phyloP scores from a whole-genome alignment of 1,140 invertebrate genomes.

The Heliothis virescens region DNA sequence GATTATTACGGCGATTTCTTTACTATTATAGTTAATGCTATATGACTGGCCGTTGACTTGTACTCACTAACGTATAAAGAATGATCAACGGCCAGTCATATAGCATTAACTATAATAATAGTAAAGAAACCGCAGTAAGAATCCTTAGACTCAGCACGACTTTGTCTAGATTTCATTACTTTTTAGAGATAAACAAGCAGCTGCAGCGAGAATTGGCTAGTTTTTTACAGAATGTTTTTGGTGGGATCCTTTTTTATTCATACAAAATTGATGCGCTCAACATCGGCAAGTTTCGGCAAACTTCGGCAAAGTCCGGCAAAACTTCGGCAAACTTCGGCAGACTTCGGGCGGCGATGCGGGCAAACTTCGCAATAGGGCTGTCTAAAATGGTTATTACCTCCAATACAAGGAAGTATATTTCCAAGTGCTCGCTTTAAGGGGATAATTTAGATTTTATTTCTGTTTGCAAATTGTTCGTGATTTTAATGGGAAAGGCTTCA shows the following conservation, averaged over 20 bases:
- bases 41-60: too few relatives aligned
- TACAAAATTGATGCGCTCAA: constrained; percentile 24
- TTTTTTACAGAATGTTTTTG: too few relatives aligned
- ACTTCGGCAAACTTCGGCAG: constrained; percentile 7
- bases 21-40: too few relatives aligned
- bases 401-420: constrained; percentile 13
- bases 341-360: constrained; percentile 22
- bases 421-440: background rate
- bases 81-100: too few relatives aligned
- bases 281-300: constrained; percentile 32
- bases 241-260: constrained; percentile 17
- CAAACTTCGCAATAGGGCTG: constrained; percentile 7
- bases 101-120: too few relatives aligned
- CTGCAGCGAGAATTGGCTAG: too few relatives aligned
- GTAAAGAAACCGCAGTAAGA: too few relatives aligned
- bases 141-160: too few relatives aligned
- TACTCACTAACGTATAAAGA: too few relatives aligned
- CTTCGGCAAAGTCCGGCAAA: constrained; percentile 14
- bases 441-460: constrained; percentile 19
- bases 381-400: constrained; percentile 27
- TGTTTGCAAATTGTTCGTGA: constrained; percentile 28
- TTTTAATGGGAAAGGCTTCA: background rate
- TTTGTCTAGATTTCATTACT: too few relatives aligned
- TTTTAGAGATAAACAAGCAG: too few relatives aligned
- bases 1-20: too few relatives aligned